Evolutionary conservation across 2,797 vertebrate genomes (phyloP), one percentile per base, ranked within the genome.

Genomic region (Phrynocephalus guinanensis): DNA sequence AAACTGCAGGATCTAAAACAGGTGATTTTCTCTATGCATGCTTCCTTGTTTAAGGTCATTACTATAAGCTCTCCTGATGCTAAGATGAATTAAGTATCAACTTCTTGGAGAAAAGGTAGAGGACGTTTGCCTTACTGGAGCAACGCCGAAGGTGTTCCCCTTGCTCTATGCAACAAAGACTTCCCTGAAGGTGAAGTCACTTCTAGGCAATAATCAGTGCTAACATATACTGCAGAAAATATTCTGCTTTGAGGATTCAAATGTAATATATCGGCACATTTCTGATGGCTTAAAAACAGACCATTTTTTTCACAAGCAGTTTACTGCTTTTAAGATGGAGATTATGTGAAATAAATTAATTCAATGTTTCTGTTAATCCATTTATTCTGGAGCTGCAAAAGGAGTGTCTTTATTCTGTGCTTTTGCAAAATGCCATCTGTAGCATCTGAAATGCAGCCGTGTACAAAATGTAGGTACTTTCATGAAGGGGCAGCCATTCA

Each of bases 81-180:
- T 79, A 87, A 84, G 86, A 30, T 44, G 71, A 81, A 70, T 78
- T 24, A 16, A 76, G 22, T 66, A 44, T 85, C 18, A 84, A 88
- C 44, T 79, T 71, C 44, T 73, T 73, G 30, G 68, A 26, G 72
- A 73, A 90, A 94, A 87, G 90, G 93, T 68, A 88, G 28, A 24
- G 13, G 0, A 0, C 70, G 38, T 87, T 70, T 87, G 73, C 66
- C 75, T 68, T n/a, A 1, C 33, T 84, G 38, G 22, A 79, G 38
- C 28, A 79, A 6, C 1, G 22, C 18, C 7, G 67, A 66, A 73
- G 1, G 70, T 50, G 20, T 72, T 78, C 33, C 16, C 52, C n/a
- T 75, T 38, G 22, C 50, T 9, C 30, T 44, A 44, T 30, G 38
- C 26, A 20, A 75, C 38, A 80, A 67, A 75, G 81, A 87, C 73